These are phyloP conservation scores for Pseudochromis fuscus DNA, from an alignment of 2,797 vertebrate species.

Conservation along the genomic window DNA sequence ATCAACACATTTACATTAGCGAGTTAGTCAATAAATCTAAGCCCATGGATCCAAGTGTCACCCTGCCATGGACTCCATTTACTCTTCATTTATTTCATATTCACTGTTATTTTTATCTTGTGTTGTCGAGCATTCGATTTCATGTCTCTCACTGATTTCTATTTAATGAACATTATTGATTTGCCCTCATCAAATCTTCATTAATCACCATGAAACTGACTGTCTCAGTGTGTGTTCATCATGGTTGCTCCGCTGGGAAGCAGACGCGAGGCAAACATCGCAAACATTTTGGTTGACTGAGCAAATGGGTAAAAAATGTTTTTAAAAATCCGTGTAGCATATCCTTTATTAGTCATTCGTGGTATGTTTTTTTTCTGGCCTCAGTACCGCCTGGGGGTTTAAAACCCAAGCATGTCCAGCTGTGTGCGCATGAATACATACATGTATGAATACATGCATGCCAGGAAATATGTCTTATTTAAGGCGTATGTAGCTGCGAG, in stretches of 20 bases:
- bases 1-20: constrained; percentile 47
- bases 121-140: constrained; percentile 55
- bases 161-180: constrained; percentile 77
- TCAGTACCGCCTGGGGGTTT: constrained; percentile 25
- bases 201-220: constrained; percentile 67
- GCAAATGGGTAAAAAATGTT: constrained; percentile 44
- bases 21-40: constrained; percentile 58
- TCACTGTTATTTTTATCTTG: constrained; percentile 62
- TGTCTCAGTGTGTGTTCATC: constrained; percentile 41
- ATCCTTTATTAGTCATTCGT: constrained; percentile 49
- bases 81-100: constrained; percentile 64
- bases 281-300: constrained; percentile 25
- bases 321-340: constrained; percentile 31
- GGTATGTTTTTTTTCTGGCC: constrained; percentile 17
- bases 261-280: constrained; percentile 19
- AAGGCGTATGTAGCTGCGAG: constrained; percentile 5
- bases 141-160: constrained; percentile 63
- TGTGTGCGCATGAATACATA: constrained; percentile 40
- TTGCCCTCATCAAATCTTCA: constrained; percentile 73
- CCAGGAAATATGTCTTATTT: constrained; percentile 13
- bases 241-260: constrained; percentile 40
- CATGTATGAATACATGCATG: constrained; percentile 13
- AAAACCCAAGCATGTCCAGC: constrained; percentile 37
- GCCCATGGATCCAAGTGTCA: constrained; percentile 55
- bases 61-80: constrained; percentile 43